These are phyloP conservation scores for Pangasianodon hypophthalmus DNA, from an alignment of 2,113 vertebrate genomes.

Conservation along the genomic window DNA sequence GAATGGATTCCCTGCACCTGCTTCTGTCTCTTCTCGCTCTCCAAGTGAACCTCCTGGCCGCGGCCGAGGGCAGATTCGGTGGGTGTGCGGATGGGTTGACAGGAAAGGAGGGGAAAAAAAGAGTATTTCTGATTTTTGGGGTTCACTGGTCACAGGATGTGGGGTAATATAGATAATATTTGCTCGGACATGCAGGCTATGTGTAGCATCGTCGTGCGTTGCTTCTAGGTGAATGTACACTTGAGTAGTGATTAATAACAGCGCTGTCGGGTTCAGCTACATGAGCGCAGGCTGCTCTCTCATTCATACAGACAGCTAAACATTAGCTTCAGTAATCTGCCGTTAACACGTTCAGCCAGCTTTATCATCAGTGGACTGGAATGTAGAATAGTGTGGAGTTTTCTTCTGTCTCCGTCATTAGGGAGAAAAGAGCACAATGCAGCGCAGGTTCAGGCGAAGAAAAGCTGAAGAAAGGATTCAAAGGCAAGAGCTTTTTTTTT, in stretches of 20 bases:
- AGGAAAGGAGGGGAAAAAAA: background rate
- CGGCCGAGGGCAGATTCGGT: conserved; percentile 71
- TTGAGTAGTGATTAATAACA: background rate
- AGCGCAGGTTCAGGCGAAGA: too few species aligned
- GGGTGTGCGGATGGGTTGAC: conserved; percentile 49
- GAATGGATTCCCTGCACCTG: conserved; percentile 63
- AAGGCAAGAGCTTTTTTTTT: too few species aligned
- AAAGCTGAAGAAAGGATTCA: background rate
- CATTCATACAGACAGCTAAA: background rate
- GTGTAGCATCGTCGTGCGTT: background rate
- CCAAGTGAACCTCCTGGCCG: conserved; percentile 44
- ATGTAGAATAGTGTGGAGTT: background rate
- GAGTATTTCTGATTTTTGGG: background rate
- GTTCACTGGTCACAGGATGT: background rate
- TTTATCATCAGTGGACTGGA: background rate
- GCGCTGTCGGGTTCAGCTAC: background rate
- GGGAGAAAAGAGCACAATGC: too few species aligned
- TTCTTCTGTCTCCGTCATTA: background rate
- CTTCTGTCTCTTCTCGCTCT: conserved; percentile 56
- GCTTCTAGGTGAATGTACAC: background rate
- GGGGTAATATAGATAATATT: background rate
- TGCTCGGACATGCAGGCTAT: background rate
- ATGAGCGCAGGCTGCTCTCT: background rate
- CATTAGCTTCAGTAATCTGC: background rate
- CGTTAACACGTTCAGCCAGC: background rate